Evolutionary conservation across 2,113 vertebrate genomes (phyloP).

Genomic region (Podilymbus podiceps): DNA sequence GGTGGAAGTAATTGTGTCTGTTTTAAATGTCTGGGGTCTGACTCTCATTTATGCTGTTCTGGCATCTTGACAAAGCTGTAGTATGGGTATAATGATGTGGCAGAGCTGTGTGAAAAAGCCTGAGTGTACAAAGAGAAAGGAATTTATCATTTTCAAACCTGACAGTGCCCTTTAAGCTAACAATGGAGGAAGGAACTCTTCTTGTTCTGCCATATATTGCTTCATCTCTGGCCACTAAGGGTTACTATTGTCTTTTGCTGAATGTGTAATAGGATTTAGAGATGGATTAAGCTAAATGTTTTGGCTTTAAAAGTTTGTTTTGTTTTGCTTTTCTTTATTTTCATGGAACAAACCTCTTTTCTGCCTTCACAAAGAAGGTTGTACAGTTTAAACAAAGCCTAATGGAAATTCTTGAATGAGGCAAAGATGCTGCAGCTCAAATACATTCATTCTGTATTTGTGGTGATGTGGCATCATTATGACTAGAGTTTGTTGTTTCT

Average conservation of each 20-base stretch:
- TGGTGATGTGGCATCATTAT: slow-evolving; percentile 19
- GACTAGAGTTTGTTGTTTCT: slow-evolving; percentile 21
- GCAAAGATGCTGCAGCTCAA: slow-evolving; percentile 15
- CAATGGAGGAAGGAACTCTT: neutral
- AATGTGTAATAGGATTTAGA: slow-evolving; percentile 11
- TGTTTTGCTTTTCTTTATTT: slow-evolving; percentile 7
- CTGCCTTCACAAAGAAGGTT: neutral
- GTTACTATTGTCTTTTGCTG: neutral
- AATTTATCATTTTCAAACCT: neutral
- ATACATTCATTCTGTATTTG: neutral
- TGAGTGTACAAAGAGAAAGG: neutral
- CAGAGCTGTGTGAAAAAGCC: neutral
- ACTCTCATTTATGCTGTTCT: neutral
- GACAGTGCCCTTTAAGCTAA: neutral
- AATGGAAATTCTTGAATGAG: slow-evolving; percentile 42
- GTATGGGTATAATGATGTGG: neutral
- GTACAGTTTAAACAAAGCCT: slow-evolving; percentile 27
- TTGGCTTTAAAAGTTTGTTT: neutral
- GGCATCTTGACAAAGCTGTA: neutral
- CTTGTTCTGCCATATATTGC: neutral
- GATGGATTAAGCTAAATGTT: slow-evolving; percentile 9
- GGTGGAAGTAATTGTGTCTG: neutral
- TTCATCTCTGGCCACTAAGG: neutral
- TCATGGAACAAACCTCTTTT: neutral
- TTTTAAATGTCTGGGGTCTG: neutral